Evolutionary conservation across 2,888 invertebrate genomes (phyloP), one percentile per base, ranked within the genome.

Genomic region (Hirtodrosophila alboralis): DNA sequence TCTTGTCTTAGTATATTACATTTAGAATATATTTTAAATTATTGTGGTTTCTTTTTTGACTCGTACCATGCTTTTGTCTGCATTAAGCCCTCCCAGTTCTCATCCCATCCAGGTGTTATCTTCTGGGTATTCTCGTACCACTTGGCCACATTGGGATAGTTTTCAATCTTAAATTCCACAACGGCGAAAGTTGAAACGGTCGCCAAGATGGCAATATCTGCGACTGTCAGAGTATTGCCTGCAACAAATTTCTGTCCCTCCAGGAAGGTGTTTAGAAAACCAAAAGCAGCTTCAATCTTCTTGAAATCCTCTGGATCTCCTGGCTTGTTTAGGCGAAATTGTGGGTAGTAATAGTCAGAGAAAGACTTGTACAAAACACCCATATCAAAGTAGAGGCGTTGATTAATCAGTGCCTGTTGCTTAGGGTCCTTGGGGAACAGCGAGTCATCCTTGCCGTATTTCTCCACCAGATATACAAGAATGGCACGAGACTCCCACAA

Each of bases 401-500:
- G 94, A 90, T 97, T 95, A 16, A 97, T 94, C 0, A 94, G 33
- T 0, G 95, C 96, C 27, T 95, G 92, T 62, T 93, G 93, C 78
- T 94, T 92, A 0, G 95, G 93, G 70, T 96, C 95, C 78, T 93
- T 95, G 0, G 97, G 96, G 71, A 92, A 93, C 9, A 96, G 91
- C 0, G 92, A 90, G 81, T 94, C 95, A 73, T 95, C 93, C 13
- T 95, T 95, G 37, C 93, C 95, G 87, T 96, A 96, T 86, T 95
- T 94, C 90, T 94, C 94, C 14, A 92, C 94, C 84, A 97, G 91
- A 89, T 97, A 97, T 0, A 93, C 91, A 88, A 94, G 92, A 88
- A 97, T 96, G 58, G 96, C 95, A 28, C 96, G 94, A 37, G 96
- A 96, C 91, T 97, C 97, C 93, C 95, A 95, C 52, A 97, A 88